Evolutionary conservation across 2,888 invertebrate species (phyloP).

Genomic region (Desoria tigrina): DNA sequence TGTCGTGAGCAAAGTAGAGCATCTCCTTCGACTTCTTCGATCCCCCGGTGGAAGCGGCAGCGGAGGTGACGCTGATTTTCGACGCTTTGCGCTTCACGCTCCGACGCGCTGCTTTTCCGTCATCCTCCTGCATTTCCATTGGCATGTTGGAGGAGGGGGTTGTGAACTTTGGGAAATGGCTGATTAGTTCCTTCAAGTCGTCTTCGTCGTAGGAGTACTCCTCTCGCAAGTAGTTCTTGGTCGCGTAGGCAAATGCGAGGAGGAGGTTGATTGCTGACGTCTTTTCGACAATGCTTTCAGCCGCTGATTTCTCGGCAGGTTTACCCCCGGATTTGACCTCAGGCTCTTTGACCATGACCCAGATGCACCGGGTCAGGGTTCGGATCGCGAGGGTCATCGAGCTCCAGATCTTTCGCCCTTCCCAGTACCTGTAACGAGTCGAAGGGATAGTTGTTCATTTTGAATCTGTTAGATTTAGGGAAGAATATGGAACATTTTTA

Average conservation of each 20-base stretch:
- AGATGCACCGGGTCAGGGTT: slow-evolving; percentile 45
- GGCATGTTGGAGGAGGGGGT: slow-evolving; percentile 47
- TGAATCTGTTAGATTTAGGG: no score
- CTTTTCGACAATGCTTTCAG: slow-evolving; percentile 45
- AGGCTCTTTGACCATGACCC: slow-evolving; percentile 38
- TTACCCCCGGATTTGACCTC: no score
- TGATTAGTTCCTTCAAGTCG: slow-evolving; percentile 41
- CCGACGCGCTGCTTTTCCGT: neutral
- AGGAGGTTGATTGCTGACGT: slow-evolving; percentile 38
- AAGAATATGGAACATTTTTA: no score
- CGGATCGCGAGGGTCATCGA: slow-evolving; percentile 38
- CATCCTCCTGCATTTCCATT: slow-evolving; percentile 17
- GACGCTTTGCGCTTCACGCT: no score
- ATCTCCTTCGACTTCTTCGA: neutral
- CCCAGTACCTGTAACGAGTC: slow-evolving; percentile 44
- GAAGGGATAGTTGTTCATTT: neutral
- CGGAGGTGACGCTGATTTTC: neutral
- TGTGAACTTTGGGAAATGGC: slow-evolving; percentile 44
- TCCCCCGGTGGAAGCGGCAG: neutral
- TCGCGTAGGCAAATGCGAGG: slow-evolving; percentile 26
- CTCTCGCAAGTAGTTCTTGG: slow-evolving; percentile 32
- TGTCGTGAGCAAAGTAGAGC: slow-evolving; percentile 33
- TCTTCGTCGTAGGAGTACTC: slow-evolving; percentile 32
- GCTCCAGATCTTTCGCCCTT: slow-evolving; percentile 38
- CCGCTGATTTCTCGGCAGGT: no score